A percentile compares a stretch with the other conserved stretches of the same genome.
phyloP scores from a whole-genome alignment of 2,888 invertebrate species.

The Apodemia mormo region DNA sequence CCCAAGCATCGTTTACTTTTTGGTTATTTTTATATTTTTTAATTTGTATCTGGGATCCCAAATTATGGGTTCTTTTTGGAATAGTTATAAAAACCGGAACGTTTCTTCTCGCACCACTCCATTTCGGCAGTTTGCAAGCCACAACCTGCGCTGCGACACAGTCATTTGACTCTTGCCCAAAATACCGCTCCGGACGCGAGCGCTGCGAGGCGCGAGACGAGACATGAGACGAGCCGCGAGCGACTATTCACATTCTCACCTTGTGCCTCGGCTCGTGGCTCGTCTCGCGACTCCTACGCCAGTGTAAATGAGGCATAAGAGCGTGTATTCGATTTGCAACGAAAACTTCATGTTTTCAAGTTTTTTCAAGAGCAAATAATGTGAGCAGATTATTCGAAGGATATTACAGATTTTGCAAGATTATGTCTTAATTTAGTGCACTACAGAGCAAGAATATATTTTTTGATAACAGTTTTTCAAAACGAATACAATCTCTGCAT shows the following conservation, averaged over 20 bases:
- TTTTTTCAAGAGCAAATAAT: no score
- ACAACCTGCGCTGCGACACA: neutral
- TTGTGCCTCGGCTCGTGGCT: constrained; percentile 9
- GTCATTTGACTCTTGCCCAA: neutral
- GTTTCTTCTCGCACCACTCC: neutral
- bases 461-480: no score
- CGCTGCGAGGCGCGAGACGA: constrained; percentile 14
- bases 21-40: constrained; percentile 10
- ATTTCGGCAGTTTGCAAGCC: neutral
- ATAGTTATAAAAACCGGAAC: neutral
- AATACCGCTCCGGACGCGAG: constrained; percentile 13
- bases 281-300: constrained; percentile 4
- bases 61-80: neutral
- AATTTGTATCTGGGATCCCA: constrained; percentile 4
- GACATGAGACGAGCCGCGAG: neutral
- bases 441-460: no score
- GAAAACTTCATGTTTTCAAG: no score
- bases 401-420: no score
- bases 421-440: no score
- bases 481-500: no score
- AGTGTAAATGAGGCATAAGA: neutral
- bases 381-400: no score
- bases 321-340: neutral
- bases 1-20: neutral
- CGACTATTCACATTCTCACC: neutral